Conservation (phyloP, 1,140 invertebrate species). For the Anastrepha ludens region DNA sequence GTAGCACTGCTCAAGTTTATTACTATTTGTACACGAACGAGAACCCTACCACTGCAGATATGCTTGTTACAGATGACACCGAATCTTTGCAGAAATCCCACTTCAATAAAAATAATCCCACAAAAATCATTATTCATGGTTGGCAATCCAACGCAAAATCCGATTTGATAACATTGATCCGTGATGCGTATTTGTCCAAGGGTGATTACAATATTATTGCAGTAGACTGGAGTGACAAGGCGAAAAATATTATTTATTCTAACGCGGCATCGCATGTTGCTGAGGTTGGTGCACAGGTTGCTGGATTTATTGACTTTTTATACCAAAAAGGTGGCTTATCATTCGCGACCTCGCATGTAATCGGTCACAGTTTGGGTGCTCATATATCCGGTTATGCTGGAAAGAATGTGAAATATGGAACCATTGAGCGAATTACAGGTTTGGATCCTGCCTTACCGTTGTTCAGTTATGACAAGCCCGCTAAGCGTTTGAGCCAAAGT, state of each 20-base stretch:
- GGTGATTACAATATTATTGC: conserved; percentile 77
- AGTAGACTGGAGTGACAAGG: conserved; percentile 80
- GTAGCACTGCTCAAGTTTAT: conserved; percentile 6
- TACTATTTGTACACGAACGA: conserved; percentile 53
- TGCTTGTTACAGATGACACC: not conserved
- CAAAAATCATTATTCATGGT: conserved; percentile 68
- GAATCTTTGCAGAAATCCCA: conserved; percentile 19
- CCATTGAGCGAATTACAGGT: conserved; percentile 70
- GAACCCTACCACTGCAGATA: conserved; percentile 43
- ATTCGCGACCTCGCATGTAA: conserved; percentile 65
- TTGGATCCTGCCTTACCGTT: conserved; percentile 75
- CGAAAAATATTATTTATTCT: conserved; percentile 74
- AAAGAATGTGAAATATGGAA: conserved; percentile 65
- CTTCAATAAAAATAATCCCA: conserved; percentile 52
- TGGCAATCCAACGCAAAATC: conserved; percentile 66
- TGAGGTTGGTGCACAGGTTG: conserved; percentile 68
- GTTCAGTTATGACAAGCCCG: conserved; percentile 66
- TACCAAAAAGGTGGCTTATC: conserved; percentile 64
- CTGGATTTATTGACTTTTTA: conserved; percentile 73
- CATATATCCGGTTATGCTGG: conserved; percentile 76
- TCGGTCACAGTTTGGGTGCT: conserved; percentile 75
- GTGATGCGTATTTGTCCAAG: conserved; percentile 75
- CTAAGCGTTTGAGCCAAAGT: conserved; percentile 72
- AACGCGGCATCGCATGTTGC: conserved; percentile 72
- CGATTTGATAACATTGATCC: conserved; percentile 65